Base-by-base conservation (phyloP, 2,888 invertebrate species). In the Brachyopa scutellaris region DNA sequence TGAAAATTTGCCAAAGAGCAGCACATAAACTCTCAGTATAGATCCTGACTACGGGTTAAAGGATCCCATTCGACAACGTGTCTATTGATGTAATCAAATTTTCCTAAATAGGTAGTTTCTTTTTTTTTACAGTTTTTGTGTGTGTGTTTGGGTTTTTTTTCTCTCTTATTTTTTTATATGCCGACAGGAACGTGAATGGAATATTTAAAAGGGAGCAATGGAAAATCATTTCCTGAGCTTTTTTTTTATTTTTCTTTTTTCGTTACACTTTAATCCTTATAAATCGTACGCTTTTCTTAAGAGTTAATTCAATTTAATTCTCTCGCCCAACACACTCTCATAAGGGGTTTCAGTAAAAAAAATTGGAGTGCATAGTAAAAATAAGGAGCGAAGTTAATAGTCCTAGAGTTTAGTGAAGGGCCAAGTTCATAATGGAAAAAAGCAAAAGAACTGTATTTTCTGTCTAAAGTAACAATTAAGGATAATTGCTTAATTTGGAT, bases 31-130 rank as follows among this genome's bases (percentile, higher is more conserved):
- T 47, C 29, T 26, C n/a, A n/a, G 19, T 38, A 13, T 42, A 51
- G 49, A 59, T 40, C 66, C 57, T 36, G 29, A 42, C 19, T 17
- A 31, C 11, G 61, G 53, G 59, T 40, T 67, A 26, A 69, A 49
- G 64, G 61, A 61, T 36, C 42, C 64, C 36, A 38, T 33, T 66
- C 72, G 74, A 67, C 79, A 59, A 70, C 70, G 70, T 82, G 76
- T 77, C 76, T 70, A 82, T 76, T 82, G 70, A 51, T 61, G 82
- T 77, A 82, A 82, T 82, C 77, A 82, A 82, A 82, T 82, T 82
- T 82, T 77, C 70, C 59, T 77, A 77, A 82, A 70, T 70, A 66
- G 77, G 38, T 45, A 62, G 40, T 31, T 64, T 33, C 11, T 26
- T 23, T 38, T 26, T 21, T 33, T 23, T n/a, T 21, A 31, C 17